These are phyloP conservation scores for Hydrophis major DNA, from an alignment of 2,797 vertebrate species.

Conservation along the genomic window DNA sequence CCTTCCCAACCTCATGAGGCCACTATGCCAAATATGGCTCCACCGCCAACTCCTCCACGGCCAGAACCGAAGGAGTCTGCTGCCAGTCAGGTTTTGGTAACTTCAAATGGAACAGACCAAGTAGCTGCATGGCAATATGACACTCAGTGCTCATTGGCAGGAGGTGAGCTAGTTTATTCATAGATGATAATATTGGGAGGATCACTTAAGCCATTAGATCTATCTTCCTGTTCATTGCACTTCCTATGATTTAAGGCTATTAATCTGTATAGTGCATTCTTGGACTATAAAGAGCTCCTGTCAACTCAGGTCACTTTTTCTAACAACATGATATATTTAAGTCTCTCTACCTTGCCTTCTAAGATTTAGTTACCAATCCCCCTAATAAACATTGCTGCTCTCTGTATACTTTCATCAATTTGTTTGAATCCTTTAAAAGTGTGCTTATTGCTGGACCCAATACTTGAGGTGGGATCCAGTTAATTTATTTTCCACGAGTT, in stretches of 20 bases:
- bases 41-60: constrained; percentile 78
- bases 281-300: background rate
- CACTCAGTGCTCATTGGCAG: constrained; percentile 91
- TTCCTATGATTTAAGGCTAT: background rate
- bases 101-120: constrained; percentile 67
- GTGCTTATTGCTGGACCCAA: background rate
- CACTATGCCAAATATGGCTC: constrained; percentile 51
- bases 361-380: background rate
- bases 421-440: background rate
- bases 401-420: background rate
- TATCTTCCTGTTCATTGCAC: background rate
- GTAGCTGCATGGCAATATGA: constrained; percentile 85
- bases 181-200: background rate
- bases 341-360: background rate
- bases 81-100: constrained; percentile 32
- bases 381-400: background rate
- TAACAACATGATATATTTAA: background rate
- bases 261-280: background rate
- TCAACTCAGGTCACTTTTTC: background rate
- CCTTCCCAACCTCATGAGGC: constrained; percentile 75
- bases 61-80: constrained; percentile 79
- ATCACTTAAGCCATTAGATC: background rate
- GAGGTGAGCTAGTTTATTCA: constrained; percentile 75
- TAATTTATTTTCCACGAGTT: background rate
- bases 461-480: background rate